Conservation (phyloP, 2,888 invertebrate genomes). For the Lasioglossum morio region DNA sequence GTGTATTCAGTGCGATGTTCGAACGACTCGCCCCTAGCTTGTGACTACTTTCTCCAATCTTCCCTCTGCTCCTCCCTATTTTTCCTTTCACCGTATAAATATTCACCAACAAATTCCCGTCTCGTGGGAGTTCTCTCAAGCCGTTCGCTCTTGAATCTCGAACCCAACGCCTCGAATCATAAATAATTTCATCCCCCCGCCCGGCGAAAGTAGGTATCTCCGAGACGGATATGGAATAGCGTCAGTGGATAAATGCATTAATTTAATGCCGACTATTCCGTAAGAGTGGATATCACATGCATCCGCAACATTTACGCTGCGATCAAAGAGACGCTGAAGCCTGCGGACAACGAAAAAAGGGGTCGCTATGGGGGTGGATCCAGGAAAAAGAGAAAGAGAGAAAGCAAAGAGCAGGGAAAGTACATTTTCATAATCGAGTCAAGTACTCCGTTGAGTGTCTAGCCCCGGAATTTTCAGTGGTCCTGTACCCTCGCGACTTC, state of each 20-base stretch:
- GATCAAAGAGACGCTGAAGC: conserved; percentile 62
- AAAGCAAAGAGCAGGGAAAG: conserved; percentile 45
- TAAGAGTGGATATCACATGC: conserved; percentile 18
- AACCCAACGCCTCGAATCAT: not conserved
- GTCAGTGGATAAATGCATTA: conserved; percentile 34
- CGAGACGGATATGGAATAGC: not conserved
- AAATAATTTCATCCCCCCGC: not conserved
- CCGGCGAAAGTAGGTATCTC: not conserved
- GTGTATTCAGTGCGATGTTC: not conserved
- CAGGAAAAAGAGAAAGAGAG: conserved; percentile 17
- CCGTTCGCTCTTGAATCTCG: not conserved
- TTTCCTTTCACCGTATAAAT: not conserved
- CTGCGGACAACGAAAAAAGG: conserved; percentile 31
- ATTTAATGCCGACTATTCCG: conserved; percentile 37
- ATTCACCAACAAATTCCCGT: not conserved
- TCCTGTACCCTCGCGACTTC: conserved; percentile 21
- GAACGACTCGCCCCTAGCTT: not conserved
- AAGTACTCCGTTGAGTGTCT: conserved; percentile 69
- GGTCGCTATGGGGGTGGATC: conserved; percentile 4
- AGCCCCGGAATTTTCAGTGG: conserved; percentile 61
- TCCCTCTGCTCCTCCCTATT: too few relatives aligned
- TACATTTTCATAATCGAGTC: conserved; percentile 73
- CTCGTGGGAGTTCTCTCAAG: not conserved
- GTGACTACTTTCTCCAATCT: not conserved
- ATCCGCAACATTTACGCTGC: conserved; percentile 56